Conservation (phyloP, 2,113 vertebrate species). For the Xyrauchen texanus region DNA sequence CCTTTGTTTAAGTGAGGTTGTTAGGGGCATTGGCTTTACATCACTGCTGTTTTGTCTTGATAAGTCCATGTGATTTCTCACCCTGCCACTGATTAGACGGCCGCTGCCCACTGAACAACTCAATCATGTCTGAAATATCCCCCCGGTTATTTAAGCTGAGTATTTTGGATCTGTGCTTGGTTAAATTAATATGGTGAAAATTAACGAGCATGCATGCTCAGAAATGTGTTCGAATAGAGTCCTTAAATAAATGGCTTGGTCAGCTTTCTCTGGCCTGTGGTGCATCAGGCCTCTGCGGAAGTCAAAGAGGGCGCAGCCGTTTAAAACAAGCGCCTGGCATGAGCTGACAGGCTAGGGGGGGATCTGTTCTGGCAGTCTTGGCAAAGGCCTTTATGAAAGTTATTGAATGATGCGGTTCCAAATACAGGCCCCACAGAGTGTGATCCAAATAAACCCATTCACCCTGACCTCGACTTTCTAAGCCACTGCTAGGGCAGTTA, state of each 20-base stretch:
- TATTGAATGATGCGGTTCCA: conserved; percentile 51
- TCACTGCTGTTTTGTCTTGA: not conserved
- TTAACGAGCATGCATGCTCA: conserved; percentile 19
- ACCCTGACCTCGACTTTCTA: not conserved
- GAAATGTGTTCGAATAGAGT: not conserved
- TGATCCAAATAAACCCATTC: conserved; percentile 48
- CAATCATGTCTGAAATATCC: conserved; percentile 40
- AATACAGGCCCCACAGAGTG: conserved; percentile 40
- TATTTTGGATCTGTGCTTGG: conserved; percentile 36
- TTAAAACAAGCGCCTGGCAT: conserved; percentile 57
- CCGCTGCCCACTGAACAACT: conserved; percentile 8
- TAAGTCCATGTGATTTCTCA: conserved; percentile 36
- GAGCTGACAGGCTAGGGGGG: conserved; percentile 50
- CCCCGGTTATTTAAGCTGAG: conserved; percentile 32
- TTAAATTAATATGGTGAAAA: conserved; percentile 41
- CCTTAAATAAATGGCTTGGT: conserved; percentile 53
- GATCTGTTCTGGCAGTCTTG: conserved; percentile 48
- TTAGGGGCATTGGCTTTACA: not conserved
- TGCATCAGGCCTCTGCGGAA: conserved; percentile 43
- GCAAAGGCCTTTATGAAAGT: conserved; percentile 50
- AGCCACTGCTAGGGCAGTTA: not conserved
- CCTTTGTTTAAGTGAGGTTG: too few relatives aligned
- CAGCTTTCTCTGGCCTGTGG: conserved; percentile 20
- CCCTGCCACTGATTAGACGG: conserved; percentile 25
- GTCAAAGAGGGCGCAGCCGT: conserved; percentile 46